These are phyloP conservation scores for Harmothoe impar DNA, from an alignment of 2,888 invertebrate species.

Conservation along the genomic window DNA sequence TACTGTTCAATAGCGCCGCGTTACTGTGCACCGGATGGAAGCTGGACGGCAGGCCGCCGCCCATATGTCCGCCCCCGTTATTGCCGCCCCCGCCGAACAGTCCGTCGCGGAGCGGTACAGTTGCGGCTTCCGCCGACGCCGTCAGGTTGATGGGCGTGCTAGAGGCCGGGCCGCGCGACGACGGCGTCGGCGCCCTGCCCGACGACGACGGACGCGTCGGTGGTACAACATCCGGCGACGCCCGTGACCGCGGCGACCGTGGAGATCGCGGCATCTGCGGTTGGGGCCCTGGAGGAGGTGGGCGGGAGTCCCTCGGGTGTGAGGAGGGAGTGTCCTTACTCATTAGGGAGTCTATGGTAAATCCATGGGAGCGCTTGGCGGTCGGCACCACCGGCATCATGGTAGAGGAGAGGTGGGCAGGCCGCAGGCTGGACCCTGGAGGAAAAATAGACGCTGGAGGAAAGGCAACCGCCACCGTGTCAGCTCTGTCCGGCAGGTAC, in stretches of 20 bases:
- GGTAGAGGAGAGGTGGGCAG: conserved; percentile 9
- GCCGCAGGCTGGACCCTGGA: conserved; percentile 17
- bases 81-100: background rate
- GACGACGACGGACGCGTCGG: background rate
- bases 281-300: background rate
- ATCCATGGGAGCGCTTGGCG: conserved; percentile 62
- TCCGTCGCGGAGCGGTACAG: conserved; percentile 35
- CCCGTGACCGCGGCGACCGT: background rate
- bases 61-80: background rate
- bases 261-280: background rate
- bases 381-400: conserved; percentile 65
- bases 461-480: background rate
- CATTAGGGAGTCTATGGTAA: conserved; percentile 64
- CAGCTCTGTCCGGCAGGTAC: background rate
- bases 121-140: conserved; percentile 53
- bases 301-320: background rate
- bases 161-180: background rate
- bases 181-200: background rate
- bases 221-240: background rate
- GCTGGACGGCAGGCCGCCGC: conserved; percentile 35
- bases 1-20: conserved; percentile 38
- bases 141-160: conserved; percentile 39
- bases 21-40: conserved; percentile 61
- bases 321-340: conserved; percentile 38
- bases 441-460: background rate